A percentile compares a stretch with the other conserved stretches of the same genome.
phyloP scores from a whole-genome alignment of 2,888 invertebrate genomes.

The Autographa pulchrina region DNA sequence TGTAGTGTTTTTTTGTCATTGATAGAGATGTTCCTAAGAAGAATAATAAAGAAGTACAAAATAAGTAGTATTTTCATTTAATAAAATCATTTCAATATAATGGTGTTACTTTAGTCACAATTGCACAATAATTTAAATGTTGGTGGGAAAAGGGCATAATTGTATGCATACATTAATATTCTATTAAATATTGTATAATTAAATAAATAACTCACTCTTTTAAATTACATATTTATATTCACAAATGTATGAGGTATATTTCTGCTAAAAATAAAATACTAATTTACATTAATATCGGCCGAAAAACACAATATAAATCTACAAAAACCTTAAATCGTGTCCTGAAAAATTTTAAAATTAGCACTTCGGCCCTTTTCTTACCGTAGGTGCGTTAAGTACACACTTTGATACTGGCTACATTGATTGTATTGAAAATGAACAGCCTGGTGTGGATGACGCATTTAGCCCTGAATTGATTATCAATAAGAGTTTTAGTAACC shows the following conservation, averaged over 20 bases:
- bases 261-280: conserved; percentile 31
- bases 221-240: conserved; percentile 16
- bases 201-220: conserved; percentile 14
- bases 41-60: conserved; percentile 26
- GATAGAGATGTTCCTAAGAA: conserved; percentile 20
- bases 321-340: conserved; percentile 42
- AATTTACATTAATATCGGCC: conserved; percentile 24
- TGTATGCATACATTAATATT: conserved; percentile 21
- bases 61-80: conserved; percentile 27
- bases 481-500: too few species aligned
- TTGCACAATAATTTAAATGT: conserved; percentile 26
- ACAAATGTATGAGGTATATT: conserved; percentile 23
- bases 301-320: conserved; percentile 23
- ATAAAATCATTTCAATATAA: conserved; percentile 29
- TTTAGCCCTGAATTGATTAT: too few species aligned
- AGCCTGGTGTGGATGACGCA: too few species aligned
- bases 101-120: conserved; percentile 23
- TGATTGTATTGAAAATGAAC: too few species aligned
- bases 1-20: conserved; percentile 12
- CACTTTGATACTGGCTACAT: too few species aligned
- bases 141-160: conserved; percentile 31
- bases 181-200: conserved; percentile 12
- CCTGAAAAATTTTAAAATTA: conserved; percentile 45
- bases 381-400: conserved; percentile 40
- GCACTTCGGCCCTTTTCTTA: conserved; percentile 45